These are phyloP conservation scores for Pogonomyrmex barbatus DNA, from an alignment of 1,140 invertebrate genomes.

Conservation along the genomic window DNA sequence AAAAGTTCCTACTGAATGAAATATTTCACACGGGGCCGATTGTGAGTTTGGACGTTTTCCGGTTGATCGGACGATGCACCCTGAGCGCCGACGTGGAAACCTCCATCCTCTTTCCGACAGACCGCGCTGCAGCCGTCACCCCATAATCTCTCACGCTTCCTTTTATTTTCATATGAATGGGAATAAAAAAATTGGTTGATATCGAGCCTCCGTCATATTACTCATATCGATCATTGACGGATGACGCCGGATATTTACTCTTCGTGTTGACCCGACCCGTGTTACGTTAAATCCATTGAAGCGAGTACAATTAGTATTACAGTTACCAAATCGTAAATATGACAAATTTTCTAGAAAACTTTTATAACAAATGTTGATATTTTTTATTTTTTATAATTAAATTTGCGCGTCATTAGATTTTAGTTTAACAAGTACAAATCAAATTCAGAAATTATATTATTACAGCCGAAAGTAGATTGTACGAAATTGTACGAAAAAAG, in stretches of 20 bases:
- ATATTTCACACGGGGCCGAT: constrained; percentile 80
- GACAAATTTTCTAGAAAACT: not conserved
- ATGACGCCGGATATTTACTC: not conserved
- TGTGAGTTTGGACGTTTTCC: constrained; percentile 82
- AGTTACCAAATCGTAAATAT: not conserved
- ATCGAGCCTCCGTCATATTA: constrained; percentile 21
- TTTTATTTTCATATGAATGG: constrained; percentile 47
- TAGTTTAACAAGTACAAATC: not conserved
- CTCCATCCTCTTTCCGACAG: constrained; percentile 79
- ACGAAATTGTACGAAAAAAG: constrained; percentile 22
- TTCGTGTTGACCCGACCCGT: not conserved
- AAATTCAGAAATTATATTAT: constrained; percentile 12
- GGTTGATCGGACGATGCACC: constrained; percentile 81
- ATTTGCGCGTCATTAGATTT: not conserved
- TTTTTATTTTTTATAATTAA: not conserved
- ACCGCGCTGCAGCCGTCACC: constrained; percentile 68
- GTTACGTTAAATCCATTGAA: not conserved
- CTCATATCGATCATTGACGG: not conserved
- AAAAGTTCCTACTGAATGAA: constrained; percentile 81
- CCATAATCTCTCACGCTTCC: constrained; percentile 67
- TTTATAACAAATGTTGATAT: not conserved
- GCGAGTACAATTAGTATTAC: constrained; percentile 5
- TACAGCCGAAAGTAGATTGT: constrained; percentile 11
- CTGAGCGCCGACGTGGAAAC: constrained; percentile 80
- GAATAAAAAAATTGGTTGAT: constrained; percentile 56